Evolutionary conservation across 2,888 invertebrate species (phyloP), one percentile per base, ranked within the genome.

Genomic region (Gisinianus flammeolus): DNA sequence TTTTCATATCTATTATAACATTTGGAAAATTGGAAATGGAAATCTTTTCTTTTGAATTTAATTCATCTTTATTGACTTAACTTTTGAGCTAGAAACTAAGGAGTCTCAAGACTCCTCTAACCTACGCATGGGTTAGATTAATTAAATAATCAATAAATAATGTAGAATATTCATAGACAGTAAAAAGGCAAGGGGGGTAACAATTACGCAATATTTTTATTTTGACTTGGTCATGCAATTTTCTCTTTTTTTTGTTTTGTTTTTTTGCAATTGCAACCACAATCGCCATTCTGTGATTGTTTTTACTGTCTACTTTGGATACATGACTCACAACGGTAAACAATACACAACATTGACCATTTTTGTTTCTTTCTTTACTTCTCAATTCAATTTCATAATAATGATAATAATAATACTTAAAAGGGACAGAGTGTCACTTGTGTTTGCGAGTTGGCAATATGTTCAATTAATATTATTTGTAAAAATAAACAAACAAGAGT

Each of bases 51-150:
- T 12, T 66, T 1, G n/a, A 30, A 67, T 26, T 16, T 30, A 31
- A 35, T 62, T n/a, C 26, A 22, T 74, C 74, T 66, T 74, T 74
- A 64, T 74, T 74, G 74, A 74, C 74, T 74, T 74, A 67, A 74
- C 74, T 74, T 64, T 35, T 64, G 74, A 74, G 74, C 74, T 64
- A 71, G 19, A 26, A 56, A 33, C 73, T 73, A 72, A 72, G 62
- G 62, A 62, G 62, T 58, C 62, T 19, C 12, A 58, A 33, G 72
- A 72, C 72, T 72, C 64, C 73, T 73, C 62, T 73, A 73, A 62
- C 73, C 62, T 73, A 73, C 31, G 73, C 73, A 73, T 35, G 64
- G 62, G 73, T 64, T 62, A 62, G 73, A 30, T n/a, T 24, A 30
- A 58, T 58, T 44, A 44, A 64, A 64, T 64, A 64, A 26, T 64